Conservation (phyloP, 2,113 vertebrate species). For the Meriones unguiculatus region DNA sequence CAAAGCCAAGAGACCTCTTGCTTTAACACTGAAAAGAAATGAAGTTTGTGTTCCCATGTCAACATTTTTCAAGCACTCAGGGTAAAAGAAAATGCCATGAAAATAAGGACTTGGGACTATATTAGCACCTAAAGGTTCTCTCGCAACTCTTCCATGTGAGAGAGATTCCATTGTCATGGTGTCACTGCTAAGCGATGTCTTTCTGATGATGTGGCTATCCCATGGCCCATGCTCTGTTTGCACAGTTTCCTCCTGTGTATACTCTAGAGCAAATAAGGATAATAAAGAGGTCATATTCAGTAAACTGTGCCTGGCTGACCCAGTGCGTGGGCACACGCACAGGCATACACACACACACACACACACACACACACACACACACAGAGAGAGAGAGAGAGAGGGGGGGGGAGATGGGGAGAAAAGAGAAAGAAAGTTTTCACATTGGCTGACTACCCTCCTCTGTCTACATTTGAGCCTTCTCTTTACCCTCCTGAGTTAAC, state of each 20-base stretch:
- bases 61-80: not conserved
- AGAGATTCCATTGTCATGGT: not conserved
- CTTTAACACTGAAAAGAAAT: not conserved
- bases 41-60: not conserved
- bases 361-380: too few relatives aligned
- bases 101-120: not conserved
- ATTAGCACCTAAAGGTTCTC: not conserved
- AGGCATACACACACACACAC: not conserved
- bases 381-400: too few relatives aligned
- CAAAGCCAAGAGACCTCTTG: not conserved
- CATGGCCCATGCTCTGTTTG: not conserved
- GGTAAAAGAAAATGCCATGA: not conserved
- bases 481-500: not conserved
- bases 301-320: not conserved
- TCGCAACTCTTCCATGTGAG: not conserved
- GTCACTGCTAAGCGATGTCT: not conserved
- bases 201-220: not conserved
- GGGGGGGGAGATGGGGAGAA: too few relatives aligned
- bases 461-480: too few relatives aligned
- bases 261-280: not conserved
- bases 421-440: not conserved
- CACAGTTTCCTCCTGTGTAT: not conserved
- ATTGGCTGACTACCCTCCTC: not conserved
- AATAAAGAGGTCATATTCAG: not conserved
- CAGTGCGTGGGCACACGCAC: rapidly evolving